Conservation (phyloP, 2,797 vertebrate genomes). For the Melanotaenia nigrans region DNA sequence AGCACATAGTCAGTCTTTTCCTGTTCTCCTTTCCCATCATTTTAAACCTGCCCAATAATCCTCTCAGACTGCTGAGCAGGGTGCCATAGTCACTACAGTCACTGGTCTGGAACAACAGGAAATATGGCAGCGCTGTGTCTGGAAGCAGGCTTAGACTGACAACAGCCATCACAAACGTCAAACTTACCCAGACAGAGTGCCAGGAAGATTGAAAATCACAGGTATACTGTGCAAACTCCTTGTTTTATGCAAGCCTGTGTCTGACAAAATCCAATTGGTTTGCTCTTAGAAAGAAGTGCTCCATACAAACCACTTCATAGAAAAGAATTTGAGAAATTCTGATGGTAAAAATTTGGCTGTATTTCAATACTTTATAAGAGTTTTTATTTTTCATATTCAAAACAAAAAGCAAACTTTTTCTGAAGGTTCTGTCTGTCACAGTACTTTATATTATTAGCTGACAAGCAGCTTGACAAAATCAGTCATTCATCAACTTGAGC, state of each 20-base stretch:
- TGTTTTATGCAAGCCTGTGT: constrained; percentile 38
- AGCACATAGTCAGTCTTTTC: background rate
- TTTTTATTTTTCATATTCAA: background rate
- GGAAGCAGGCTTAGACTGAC: constrained; percentile 49
- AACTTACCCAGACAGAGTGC: constrained; percentile 39
- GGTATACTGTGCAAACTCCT: background rate
- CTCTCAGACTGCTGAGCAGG: constrained; percentile 29
- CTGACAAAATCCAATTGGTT: constrained; percentile 32
- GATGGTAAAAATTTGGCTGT: background rate
- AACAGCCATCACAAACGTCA: constrained; percentile 38
- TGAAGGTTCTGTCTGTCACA: constrained; percentile 32
- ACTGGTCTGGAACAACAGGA: constrained; percentile 57
- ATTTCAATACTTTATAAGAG: no score
- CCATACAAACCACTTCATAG: constrained; percentile 16
- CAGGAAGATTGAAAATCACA: constrained; percentile 31
- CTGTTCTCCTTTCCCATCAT: constrained; percentile 24
- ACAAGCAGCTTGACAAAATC: constrained; percentile 33
- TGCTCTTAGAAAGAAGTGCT: background rate
- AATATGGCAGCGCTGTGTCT: constrained; percentile 34
- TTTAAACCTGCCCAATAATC: constrained; percentile 44
- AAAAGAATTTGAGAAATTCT: constrained; percentile 18
- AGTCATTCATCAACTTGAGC: constrained; percentile 11
- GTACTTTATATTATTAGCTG: constrained; percentile 23
- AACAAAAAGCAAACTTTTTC: background rate
- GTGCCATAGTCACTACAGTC: constrained; percentile 36